Evolutionary conservation across 1,140 invertebrate genomes (phyloP), one percentile per base, ranked within the genome.

Genomic region (Drosophila hydei): DNA sequence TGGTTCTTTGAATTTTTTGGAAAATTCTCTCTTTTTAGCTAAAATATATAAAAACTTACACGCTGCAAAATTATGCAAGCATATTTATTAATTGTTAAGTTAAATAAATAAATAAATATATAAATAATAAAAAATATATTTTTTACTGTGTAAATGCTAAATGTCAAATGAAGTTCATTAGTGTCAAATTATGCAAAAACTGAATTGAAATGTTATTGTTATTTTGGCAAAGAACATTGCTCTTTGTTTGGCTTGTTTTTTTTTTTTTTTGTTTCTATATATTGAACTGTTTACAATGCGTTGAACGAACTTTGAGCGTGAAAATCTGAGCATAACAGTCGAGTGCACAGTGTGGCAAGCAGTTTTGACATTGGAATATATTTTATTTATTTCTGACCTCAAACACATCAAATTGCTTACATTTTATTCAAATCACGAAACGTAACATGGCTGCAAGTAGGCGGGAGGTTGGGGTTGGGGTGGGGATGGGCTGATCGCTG

Each of bases 21-120:
- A 64, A 64, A 72, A 33, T 27, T 51, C 64, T 36, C 19, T 58
- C 33, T 58, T 52, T 71, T 68, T 56, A 33, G 75, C 79, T 83
- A 54, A 79, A 81, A 78, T 80, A 12, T 71, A 72, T 74, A 71
- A 58, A 77, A 88, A 88, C 83, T 88, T 88, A 88, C 83, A 50
- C 45, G 67, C 83, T 88, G 81, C 68, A 87, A 77, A 69, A 64
- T 58, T 33, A 72, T 56, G 65, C 65, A 75, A 78, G 64, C 45
- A 70, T 58, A 73, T 72, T 60, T 65, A 79, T 42, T 55, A 52
- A 89, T 67, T 74, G 60, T 75, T 71, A 78, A 56, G 7, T 4
- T 60, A 55, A 83, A 88, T 65, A 38, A 45, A 52, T 69, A 54
- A 56, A 75, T 48, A 75, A 55, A 14, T 27, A 25, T 11, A 16